phyloP scores from a whole-genome alignment of 2,888 invertebrate genomes.

The Cephus spinipes region DNA sequence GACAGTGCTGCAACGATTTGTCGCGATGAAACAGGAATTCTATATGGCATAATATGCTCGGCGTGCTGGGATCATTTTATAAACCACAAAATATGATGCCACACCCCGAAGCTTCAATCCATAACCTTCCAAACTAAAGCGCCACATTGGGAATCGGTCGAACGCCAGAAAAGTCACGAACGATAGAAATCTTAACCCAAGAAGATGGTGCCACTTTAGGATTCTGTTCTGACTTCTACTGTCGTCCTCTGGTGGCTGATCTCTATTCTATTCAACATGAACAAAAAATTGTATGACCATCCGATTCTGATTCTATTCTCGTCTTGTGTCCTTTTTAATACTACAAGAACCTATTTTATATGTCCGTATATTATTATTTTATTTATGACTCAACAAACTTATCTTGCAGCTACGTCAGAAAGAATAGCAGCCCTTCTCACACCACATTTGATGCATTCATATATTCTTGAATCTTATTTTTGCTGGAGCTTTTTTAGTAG shows the following conservation, averaged over 20 bases:
- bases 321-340: background rate
- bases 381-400: background rate
- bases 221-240: background rate
- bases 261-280: background rate
- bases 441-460: background rate
- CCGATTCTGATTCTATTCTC: background rate
- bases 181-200: background rate
- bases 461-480: background rate
- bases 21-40: conserved; percentile 7
- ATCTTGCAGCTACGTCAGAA: background rate
- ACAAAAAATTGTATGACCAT: background rate
- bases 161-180: conserved; percentile 18
- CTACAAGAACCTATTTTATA: background rate
- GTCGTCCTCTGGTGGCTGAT: background rate
- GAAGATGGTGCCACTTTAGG: background rate
- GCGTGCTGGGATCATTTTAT: conserved; percentile 25
- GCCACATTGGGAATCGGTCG: conserved; percentile 49
- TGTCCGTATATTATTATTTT: background rate
- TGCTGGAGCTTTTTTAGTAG: background rate
- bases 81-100: conserved; percentile 54
- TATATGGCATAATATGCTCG: conserved; percentile 16
- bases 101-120: conserved; percentile 63
- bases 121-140: conserved; percentile 61
- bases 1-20: conserved; percentile 6
- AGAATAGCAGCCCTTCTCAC: background rate